Evolutionary conservation across 2,797 vertebrate species (phyloP), one percentile per base, ranked within the genome.

Genomic region (Gymnoscopelus braueri): DNA sequence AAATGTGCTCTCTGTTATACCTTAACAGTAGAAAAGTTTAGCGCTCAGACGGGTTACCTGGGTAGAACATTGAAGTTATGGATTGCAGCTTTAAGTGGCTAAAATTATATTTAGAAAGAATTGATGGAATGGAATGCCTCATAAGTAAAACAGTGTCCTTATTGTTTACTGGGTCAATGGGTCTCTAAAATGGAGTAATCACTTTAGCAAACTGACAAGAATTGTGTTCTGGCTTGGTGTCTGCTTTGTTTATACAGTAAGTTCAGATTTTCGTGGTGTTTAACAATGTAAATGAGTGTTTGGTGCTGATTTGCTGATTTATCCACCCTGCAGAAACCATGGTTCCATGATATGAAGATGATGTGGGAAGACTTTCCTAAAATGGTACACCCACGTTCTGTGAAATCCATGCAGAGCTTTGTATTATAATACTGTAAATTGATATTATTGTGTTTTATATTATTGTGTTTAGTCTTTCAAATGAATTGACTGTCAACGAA

Each of bases 361-460:
- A 94, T 98, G 72, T 98, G 97, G 97, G 93, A 94, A 3, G 95
- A 86, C 19, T 99, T 98, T 75, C 97, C 97, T 4, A 91, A 94
- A 78, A 95, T 98, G 96, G 97, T 98, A 90, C 5, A 85, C 26
- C 65, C 13, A 14, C 24, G 10, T 23, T 61, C 3, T 35, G 9
- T 3, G 10, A 59, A 12, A 14, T 24, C 13, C 1, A 39, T 26
- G 32, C 32, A 44, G 2, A 44, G 39, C 8, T 44, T 35, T 44
- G 2, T 4, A 1, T 56, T 56, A 55, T 9, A 32, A 32, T 23
- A 15, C 47, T 62, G 49, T 51, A 51, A 51, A n/a, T 13, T 5
- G 6, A 13, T 12, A 11, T 50, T n/a, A 3, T 51, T 49, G 5
- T 32, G 32, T 32, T 44, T 44, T 44, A 4, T 51, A 13, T 51